phyloP scores from a whole-genome alignment of 1,140 invertebrate genomes.

The Gonatopus flavifemur region DNA sequence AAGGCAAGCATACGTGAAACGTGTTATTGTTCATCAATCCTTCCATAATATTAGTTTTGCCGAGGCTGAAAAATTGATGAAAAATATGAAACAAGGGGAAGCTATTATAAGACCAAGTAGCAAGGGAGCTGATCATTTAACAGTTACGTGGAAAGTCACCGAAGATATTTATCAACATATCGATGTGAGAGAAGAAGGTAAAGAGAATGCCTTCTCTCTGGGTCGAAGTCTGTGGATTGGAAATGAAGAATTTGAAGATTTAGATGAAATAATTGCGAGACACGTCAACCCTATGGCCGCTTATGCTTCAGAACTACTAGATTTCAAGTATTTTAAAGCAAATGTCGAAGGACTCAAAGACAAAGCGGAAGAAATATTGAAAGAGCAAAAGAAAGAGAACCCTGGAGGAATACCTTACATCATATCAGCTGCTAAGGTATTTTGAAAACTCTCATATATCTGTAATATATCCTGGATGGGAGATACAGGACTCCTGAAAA shows the following conservation, averaged over 20 bases:
- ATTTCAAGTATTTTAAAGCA: slow-evolving; percentile 88
- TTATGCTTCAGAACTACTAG: slow-evolving; percentile 85
- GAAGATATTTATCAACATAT: slow-evolving; percentile 95
- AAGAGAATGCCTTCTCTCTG: slow-evolving; percentile 94
- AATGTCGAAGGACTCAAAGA: slow-evolving; percentile 74
- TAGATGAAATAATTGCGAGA: slow-evolving; percentile 98
- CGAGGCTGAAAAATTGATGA: slow-evolving; percentile 89
- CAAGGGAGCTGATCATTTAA: slow-evolving; percentile 94
- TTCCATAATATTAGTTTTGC: slow-evolving; percentile 96
- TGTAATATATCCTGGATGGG: too few species aligned
- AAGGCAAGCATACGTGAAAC: slow-evolving; percentile 83
- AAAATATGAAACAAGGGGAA: slow-evolving; percentile 93
- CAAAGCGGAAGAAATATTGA: slow-evolving; percentile 83
- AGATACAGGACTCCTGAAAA: too few species aligned
- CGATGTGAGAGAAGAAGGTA: slow-evolving; percentile 92
- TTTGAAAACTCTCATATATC: too few species aligned
- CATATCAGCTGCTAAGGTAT: slow-evolving; percentile 78
- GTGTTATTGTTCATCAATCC: slow-evolving; percentile 96
- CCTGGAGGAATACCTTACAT: slow-evolving; percentile 90
- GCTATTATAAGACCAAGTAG: slow-evolving; percentile 95
- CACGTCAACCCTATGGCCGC: slow-evolving; percentile 95
- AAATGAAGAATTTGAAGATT: slow-evolving; percentile 92
- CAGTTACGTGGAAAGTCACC: slow-evolving; percentile 97
- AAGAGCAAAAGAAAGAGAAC: slow-evolving; percentile 84
- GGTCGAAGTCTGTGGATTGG: slow-evolving; percentile 85